Percentiles rank a stretch among this genome's conserved stretches.
phyloP scores from a whole-genome alignment of 2,888 invertebrate species.

The Melinopterus prodromus region DNA sequence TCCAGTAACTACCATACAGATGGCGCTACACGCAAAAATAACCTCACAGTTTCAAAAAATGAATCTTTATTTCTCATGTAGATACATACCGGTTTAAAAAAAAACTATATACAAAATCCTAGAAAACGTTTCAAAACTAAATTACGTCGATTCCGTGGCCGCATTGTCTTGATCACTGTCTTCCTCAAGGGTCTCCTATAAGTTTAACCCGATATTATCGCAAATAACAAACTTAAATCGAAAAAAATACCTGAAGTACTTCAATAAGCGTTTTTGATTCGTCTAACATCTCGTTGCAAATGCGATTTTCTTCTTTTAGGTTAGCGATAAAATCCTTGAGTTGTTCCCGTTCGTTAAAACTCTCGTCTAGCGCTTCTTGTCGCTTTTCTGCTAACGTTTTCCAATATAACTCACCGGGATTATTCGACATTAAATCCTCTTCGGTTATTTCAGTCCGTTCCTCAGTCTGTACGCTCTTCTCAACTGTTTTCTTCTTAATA shows the following conservation, averaged over 20 bases:
- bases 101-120: not conserved
- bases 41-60: not conserved
- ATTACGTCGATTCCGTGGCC: slow-evolving; percentile 37
- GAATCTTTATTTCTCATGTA: not conserved
- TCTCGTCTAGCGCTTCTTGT: slow-evolving; percentile 74
- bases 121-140: not conserved
- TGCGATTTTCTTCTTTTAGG: slow-evolving; percentile 68
- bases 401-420: slow-evolving; percentile 80
- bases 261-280: slow-evolving; percentile 79
- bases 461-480: slow-evolving; percentile 71
- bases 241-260: slow-evolving; percentile 71
- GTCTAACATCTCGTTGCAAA: slow-evolving; percentile 76
- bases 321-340: slow-evolving; percentile 62
- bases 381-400: slow-evolving; percentile 78
- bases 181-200: slow-evolving; percentile 72
- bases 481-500: slow-evolving; percentile 62
- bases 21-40: not conserved
- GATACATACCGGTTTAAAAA: not conserved
- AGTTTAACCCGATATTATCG: slow-evolving; percentile 28
- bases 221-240: not conserved
- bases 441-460: slow-evolving; percentile 64
- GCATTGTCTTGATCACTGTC: slow-evolving; percentile 59
- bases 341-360: slow-evolving; percentile 75
- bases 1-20: not conserved
- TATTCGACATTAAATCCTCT: slow-evolving; percentile 74